phyloP scores from a whole-genome alignment of 2,113 vertebrate species.

The Heterochromis multidens region DNA sequence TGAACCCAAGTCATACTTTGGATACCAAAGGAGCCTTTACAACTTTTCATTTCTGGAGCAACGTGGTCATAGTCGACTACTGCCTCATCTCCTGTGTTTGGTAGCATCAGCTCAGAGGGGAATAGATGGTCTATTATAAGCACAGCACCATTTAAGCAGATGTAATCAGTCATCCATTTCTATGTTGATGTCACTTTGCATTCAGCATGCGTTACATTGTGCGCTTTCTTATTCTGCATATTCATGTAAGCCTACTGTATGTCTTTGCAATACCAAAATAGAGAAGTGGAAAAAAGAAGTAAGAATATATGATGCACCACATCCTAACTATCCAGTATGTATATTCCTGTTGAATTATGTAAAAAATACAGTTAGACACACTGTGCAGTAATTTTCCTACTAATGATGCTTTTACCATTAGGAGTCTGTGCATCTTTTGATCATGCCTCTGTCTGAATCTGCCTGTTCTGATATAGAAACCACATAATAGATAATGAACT shows the following conservation, averaged over 20 bases:
- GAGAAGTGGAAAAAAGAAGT: background rate
- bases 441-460: background rate
- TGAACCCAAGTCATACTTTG: conserved; percentile 61
- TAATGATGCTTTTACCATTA: background rate
- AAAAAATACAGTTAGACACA: background rate
- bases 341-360: background rate
- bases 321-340: background rate
- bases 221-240: background rate
- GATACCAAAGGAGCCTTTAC: conserved; percentile 59
- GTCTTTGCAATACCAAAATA: background rate
- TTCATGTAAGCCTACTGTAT: background rate
- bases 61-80: background rate
- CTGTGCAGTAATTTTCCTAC: background rate
- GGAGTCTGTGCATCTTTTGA: background rate
- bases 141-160: conserved; percentile 12
- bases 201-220: background rate
- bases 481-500: background rate
- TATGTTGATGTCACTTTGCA: background rate
- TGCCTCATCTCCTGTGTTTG: conserved; percentile 47
- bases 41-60: conserved; percentile 48
- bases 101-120: conserved; percentile 23
- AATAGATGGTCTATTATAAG: conserved; percentile 38
- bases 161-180: background rate
- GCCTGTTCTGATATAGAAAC: background rate
- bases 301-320: background rate